These are phyloP conservation scores for Drosophila robusta DNA, from an alignment of 2,888 invertebrate genomes.

Conservation along the genomic window DNA sequence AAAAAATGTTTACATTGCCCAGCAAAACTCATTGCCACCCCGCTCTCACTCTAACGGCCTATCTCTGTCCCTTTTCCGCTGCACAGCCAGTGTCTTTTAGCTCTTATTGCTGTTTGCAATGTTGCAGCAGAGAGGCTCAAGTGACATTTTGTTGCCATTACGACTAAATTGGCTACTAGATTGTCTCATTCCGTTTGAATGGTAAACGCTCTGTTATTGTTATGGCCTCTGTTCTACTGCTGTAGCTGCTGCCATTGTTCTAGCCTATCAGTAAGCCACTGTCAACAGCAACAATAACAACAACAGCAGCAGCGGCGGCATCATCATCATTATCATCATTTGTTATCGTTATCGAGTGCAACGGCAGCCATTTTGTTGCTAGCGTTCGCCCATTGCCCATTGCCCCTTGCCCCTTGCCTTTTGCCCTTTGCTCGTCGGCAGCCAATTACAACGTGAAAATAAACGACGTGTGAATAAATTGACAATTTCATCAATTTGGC, in stretches of 20 bases:
- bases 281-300: conserved; percentile 26
- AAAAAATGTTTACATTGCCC: conserved; percentile 54
- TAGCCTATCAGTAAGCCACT: conserved; percentile 35
- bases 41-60: background rate
- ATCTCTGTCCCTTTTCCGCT: background rate
- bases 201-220: conserved; percentile 76
- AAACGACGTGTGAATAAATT: conserved; percentile 73
- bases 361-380: conserved; percentile 29
- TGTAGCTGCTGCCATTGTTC: conserved; percentile 1
- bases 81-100: conserved; percentile 21
- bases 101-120: conserved; percentile 51
- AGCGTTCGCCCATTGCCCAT: background rate
- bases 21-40: conserved; percentile 19
- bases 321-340: conserved; percentile 22
- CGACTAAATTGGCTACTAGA: conserved; percentile 74
- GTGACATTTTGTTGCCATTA: conserved; percentile 75
- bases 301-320: conserved; percentile 21
- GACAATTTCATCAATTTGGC: conserved; percentile 61
- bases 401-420: conserved; percentile 1
- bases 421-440: background rate
- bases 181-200: conserved; percentile 70
- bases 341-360: conserved; percentile 42
- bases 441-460: conserved; percentile 15
- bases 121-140: conserved; percentile 47
- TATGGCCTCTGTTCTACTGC: conserved; percentile 48